phyloP scores from a whole-genome alignment of 2,888 invertebrate species.

The Argyresthia albistria region DNA sequence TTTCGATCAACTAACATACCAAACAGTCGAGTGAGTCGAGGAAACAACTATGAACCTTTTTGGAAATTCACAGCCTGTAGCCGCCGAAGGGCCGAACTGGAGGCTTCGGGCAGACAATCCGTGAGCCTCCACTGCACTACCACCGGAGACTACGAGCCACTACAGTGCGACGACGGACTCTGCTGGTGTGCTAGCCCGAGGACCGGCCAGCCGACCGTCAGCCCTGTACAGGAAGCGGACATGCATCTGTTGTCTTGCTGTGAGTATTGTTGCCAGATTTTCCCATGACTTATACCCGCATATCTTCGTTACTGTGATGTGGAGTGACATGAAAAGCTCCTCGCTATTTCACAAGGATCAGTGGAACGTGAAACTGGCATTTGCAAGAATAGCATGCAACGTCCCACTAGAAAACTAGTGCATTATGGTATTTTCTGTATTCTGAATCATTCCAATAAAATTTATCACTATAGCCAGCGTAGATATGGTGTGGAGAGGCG shows the following conservation, averaged over 20 bases:
- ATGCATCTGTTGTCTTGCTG: slow-evolving; percentile 77
- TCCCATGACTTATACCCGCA: too few relatives aligned
- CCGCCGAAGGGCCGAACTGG: slow-evolving; percentile 67
- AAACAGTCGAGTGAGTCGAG: too few relatives aligned
- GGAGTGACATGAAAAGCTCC: not conserved
- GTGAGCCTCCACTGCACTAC: slow-evolving; percentile 76
- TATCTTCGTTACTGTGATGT: not conserved
- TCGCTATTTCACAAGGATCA: not conserved
- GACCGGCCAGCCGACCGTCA: slow-evolving; percentile 72
- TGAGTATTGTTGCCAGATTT: slow-evolving; percentile 39
- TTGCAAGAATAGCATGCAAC: too few relatives aligned
- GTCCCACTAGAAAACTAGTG: too few relatives aligned
- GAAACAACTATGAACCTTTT: too few relatives aligned
- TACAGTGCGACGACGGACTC: slow-evolving; percentile 77
- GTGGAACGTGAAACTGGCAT: too few relatives aligned
- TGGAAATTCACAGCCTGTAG: slow-evolving; percentile 68
- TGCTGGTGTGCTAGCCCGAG: slow-evolving; percentile 79
- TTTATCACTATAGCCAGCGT: too few relatives aligned
- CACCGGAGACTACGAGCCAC: slow-evolving; percentile 76
- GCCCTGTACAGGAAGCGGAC: slow-evolving; percentile 70
- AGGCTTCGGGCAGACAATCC: slow-evolving; percentile 45
- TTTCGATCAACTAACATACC: too few relatives aligned
- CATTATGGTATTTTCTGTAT: too few relatives aligned
- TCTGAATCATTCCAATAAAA: too few relatives aligned
- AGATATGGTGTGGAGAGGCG: too few relatives aligned